Conservation (phyloP, 37 sponge, comb jelly and placozoan species). For the Tethya wilhelma region DNA sequence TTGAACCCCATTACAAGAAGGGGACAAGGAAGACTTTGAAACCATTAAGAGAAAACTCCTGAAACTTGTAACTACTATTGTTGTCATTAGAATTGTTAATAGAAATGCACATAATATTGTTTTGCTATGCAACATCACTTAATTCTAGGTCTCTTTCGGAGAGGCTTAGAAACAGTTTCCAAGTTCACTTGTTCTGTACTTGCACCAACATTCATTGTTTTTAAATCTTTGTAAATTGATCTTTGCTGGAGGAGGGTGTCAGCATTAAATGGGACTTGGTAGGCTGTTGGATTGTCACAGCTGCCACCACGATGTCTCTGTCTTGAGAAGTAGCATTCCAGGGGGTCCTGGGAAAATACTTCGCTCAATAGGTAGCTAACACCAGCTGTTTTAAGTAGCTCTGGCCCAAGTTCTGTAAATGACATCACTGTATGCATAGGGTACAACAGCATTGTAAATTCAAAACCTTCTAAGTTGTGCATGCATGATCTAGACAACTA, state of each 20-base stretch:
- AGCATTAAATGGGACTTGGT: constrained; percentile 20
- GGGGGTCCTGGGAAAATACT: constrained; percentile 28
- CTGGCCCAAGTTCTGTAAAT: not conserved
- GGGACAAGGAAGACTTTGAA: constrained; percentile 10
- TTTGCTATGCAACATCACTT: not conserved
- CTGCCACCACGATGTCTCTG: constrained; percentile 43
- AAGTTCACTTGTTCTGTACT: not conserved
- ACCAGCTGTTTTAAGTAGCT: not conserved
- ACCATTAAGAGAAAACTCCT: not conserved
- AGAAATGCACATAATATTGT: not conserved
- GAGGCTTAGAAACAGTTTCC: not conserved
- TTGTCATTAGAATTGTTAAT: not conserved
- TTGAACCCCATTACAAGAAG: not conserved
- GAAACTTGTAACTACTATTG: not conserved
- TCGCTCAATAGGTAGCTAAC: constrained; percentile 22
- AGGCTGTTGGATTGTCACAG: constrained; percentile 24
- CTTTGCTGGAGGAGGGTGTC: constrained; percentile 17
- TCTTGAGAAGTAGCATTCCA: constrained; percentile 32
- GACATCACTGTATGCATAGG: not conserved
- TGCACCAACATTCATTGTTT: constrained; percentile 21
- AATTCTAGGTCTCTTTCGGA: constrained; percentile 6
- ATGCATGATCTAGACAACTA: not conserved
- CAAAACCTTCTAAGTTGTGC: not conserved
- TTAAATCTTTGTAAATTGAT: constrained; percentile 20
- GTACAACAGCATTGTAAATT: not conserved